Base-by-base conservation (phyloP, 1,140 invertebrate species). In the Dinoponera quadriceps region DNA sequence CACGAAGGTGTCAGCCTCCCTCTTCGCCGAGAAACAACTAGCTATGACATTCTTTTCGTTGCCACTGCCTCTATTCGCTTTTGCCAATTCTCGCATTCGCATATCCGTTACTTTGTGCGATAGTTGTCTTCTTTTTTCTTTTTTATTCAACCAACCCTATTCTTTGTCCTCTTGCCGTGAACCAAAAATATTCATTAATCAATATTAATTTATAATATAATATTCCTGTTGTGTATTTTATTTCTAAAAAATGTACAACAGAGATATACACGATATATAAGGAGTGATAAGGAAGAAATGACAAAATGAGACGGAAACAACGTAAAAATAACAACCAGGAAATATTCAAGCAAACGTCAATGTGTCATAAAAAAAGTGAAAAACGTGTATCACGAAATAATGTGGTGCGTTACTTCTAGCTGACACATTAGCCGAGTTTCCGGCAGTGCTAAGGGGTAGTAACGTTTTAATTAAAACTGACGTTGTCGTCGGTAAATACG, bases 21-120 rank as follows among this genome's bases (percentile, higher is more conserved):
- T 91, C 85, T 82, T 91, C 83, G 86, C 78, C 83, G 85, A 93
- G 92, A 93, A 93, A 93, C 92, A 93, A 93, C 93, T 92, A 94
- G 89, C 92, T 94, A 93, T 93, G 93, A 94, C 93, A 93, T 93
- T 94, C 92, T 93, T 94, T 90, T 90, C 90, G 91, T 88, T 92
- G 91, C 90, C 90, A 90, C 89, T 82, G 89, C 89, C 90, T 92
- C 83, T 86, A 90, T 85, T 87, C 89, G 83, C 87, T 75, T 90
- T 83, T 85, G 72, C 80, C 86, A 84, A 48, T 87, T 83, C 75
- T 63, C 88, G 87, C 84, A 82, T 83, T 80, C 82, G 84, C 83
- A 80, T 81, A 60, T 82, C 65, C 75, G 66, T 82, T 80, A 51
- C 20, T 85, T 78, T 62, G 33, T 63, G 59, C 57, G 63, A 29